A percentile compares a stretch with the other conserved stretches of the same genome.
phyloP scores from a whole-genome alignment of 2,113 vertebrate species.

The Megaceryle maxima region DNA sequence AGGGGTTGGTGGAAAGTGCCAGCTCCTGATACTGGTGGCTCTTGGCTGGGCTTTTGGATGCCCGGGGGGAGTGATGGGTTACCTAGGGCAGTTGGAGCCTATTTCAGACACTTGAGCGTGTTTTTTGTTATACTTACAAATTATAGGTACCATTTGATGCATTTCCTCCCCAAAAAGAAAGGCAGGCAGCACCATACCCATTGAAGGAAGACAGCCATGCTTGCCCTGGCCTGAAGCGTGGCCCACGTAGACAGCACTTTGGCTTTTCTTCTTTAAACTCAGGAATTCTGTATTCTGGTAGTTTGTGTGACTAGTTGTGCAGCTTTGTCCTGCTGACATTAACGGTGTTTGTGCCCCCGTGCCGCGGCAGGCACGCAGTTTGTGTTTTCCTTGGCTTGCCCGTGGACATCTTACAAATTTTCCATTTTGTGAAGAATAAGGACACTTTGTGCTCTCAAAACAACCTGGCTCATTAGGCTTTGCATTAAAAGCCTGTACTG shows the following conservation, averaged over 20 bases:
- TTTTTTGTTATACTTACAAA: neutral
- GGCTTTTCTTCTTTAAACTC: neutral
- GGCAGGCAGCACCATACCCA: neutral
- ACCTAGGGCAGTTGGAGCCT: neutral
- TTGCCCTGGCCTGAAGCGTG: neutral
- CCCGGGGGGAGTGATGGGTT: neutral
- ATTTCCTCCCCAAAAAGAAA: neutral
- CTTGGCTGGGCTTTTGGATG: neutral
- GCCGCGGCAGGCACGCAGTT: neutral
- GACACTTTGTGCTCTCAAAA: neutral
- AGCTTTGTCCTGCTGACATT: neutral
- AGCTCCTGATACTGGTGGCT: neutral
- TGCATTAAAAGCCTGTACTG: neutral
- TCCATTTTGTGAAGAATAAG: neutral
- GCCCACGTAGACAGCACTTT: neutral
- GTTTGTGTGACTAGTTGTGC: neutral
- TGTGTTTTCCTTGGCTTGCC: neutral
- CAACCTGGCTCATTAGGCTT: neutral
- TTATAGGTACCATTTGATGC: neutral
- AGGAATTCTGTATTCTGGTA: neutral
- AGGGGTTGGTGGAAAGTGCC: neutral
- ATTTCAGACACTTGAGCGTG: neutral
- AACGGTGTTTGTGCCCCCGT: neutral
- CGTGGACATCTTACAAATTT: neutral
- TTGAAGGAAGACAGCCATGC: neutral